Percentiles rank a stretch among this genome's conserved stretches.
phyloP scores from a whole-genome alignment of 2,797 vertebrate genomes.

The Neostethus bicornis region DNA sequence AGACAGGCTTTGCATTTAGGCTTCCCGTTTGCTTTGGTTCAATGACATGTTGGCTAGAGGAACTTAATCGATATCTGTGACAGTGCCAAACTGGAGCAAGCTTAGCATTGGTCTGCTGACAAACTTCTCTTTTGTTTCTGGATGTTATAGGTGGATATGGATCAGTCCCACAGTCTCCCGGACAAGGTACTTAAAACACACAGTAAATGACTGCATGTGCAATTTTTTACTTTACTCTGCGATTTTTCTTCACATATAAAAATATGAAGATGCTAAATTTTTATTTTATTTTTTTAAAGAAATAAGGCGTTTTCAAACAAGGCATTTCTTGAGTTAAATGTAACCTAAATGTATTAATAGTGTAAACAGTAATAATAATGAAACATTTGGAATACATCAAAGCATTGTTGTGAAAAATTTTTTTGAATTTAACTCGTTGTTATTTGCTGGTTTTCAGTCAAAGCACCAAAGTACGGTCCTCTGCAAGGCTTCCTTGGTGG shows the following conservation, averaged over 20 bases:
- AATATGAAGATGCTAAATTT: no score
- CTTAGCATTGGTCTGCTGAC: conserved; percentile 5
- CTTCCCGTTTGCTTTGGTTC: conserved; percentile 18
- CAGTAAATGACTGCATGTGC: not conserved
- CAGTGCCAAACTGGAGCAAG: conserved; percentile 22
- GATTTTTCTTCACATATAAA: no score
- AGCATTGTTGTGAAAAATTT: no score
- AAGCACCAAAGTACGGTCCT: conserved; percentile 89
- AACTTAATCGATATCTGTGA: conserved; percentile 14
- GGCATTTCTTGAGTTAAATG: no score
- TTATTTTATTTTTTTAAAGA: no score
- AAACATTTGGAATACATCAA: no score
- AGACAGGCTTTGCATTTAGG: conserved; percentile 20
- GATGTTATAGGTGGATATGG: conserved; percentile 71
- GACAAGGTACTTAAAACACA: conserved; percentile 74
- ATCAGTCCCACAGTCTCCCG: conserved; percentile 74
- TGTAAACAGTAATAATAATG: no score
- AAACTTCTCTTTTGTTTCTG: conserved; percentile 37
- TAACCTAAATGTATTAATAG: no score
- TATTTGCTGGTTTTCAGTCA: conserved; percentile 74
- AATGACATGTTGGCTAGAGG: conserved; percentile 8
- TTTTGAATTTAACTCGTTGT: not conserved
- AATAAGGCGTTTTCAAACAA: no score
- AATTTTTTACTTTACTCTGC: no score
- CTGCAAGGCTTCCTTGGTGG: conserved; percentile 83